Base-by-base conservation (phyloP, 2,888 invertebrate genomes). In the Penaeus monodon region DNA sequence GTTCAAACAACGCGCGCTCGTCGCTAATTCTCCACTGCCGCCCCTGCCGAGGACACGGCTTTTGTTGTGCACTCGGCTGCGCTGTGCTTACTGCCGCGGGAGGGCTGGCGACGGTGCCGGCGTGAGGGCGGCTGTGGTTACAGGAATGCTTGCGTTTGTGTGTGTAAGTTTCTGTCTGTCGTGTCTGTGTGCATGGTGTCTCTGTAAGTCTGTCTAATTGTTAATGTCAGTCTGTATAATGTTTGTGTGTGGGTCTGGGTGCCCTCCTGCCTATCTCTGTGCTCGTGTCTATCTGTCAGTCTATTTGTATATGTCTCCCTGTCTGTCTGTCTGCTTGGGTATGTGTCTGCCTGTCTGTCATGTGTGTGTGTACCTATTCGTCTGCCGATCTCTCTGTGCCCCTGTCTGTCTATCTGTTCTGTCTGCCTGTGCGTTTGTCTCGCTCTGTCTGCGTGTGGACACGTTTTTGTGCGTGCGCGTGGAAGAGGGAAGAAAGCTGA, bases 1-100 rank as follows among this genome's bases (percentile, higher is more conserved):
- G 70, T 27, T 44, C 64, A 81, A 49, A 70, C 73, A 73, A 68
- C 38, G 27, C 22, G 29, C 24, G 64, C 65, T 29, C 79, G 63
- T 7, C 63, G 24, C 63, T 63, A 29, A 63, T 57, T 63, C 20
- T 22, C 14, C 10, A 6, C 49, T 49, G 44, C 76, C 27, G 24
- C 29, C 20, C 44, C 44, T 10, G 24, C 38, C 49, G 49, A 49
- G 49, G 14, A 49, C 49, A 49, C 49, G 49, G 49, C 49, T 49
- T 49, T 49, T 49, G 49, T 49, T 49, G 49, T 49, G 49, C 49
- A 49, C 49, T 49, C 49, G 49, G 49, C 49, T 49, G 49, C 49
- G 49, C 49, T 49, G 49, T 49, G 49, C 49, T 49, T 49, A 49
- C 49, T 49, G 49, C 49, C 74, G 49, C 33, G n/a, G 44, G 44